Conservation (phyloP, 2,113 vertebrate genomes). For the Gopherus evgoodei region DNA sequence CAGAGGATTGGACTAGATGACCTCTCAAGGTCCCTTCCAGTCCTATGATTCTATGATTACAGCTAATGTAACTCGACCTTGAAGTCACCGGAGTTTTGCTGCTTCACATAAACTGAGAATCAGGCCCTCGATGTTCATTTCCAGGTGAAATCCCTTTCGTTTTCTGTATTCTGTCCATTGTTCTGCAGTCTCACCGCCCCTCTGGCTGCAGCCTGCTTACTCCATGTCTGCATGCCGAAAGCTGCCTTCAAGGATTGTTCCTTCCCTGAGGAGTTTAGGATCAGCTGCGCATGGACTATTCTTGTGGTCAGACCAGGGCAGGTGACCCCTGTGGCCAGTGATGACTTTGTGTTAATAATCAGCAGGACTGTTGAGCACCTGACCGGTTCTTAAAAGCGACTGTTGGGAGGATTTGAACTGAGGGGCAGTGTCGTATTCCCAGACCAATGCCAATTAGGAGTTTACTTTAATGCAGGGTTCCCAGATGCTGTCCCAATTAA, state of each 20-base stretch:
- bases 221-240: not conserved
- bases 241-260: not conserved
- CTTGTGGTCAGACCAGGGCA: not conserved
- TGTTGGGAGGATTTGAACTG: not conserved
- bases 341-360: not conserved
- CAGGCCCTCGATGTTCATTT: not conserved
- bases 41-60: not conserved
- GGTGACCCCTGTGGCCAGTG: not conserved
- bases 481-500: not conserved
- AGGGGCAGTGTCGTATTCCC: not conserved
- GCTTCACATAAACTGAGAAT: not conserved
- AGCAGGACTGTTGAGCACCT: not conserved
- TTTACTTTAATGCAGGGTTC: not conserved
- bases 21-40: no score
- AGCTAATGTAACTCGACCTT: not conserved
- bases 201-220: not conserved
- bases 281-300: not conserved
- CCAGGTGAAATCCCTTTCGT: not conserved
- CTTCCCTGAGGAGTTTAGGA: not conserved
- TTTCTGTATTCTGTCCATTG: not conserved
- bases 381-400: not conserved
- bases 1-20: no score
- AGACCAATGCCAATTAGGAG: not conserved
- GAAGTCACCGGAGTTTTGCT: not conserved
- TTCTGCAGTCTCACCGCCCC: not conserved